These are phyloP conservation scores for Hydroisotoma schaefferi DNA, from an alignment of 2,888 invertebrate genomes.

Conservation along the genomic window DNA sequence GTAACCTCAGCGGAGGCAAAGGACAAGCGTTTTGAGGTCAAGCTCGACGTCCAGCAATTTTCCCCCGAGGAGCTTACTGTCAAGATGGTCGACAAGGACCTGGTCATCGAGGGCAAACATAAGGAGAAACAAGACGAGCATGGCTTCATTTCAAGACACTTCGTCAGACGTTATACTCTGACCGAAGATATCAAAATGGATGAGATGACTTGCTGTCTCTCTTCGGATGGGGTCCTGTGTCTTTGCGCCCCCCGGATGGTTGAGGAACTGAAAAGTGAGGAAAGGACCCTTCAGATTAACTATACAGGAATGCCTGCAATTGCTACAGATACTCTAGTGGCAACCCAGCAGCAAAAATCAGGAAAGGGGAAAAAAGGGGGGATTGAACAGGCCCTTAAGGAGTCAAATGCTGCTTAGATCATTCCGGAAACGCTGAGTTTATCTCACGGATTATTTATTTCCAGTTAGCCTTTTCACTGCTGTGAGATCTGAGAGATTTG, in stretches of 20 bases:
- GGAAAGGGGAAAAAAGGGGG: too few relatives aligned
- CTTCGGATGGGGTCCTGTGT: slow-evolving; percentile 28
- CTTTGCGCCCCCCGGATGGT: slow-evolving; percentile 26
- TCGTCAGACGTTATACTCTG: slow-evolving; percentile 68
- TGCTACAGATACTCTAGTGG: neutral
- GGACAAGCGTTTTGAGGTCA: slow-evolving; percentile 56
- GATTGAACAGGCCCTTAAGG: too few relatives aligned
- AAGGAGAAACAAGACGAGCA: slow-evolving; percentile 82
- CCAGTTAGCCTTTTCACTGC: too few relatives aligned
- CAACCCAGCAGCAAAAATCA: too few relatives aligned
- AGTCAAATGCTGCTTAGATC: too few relatives aligned
- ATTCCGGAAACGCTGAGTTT: too few relatives aligned
- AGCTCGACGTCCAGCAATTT: slow-evolving; percentile 72
- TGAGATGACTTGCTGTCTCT: slow-evolving; percentile 62
- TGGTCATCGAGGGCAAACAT: slow-evolving; percentile 72
- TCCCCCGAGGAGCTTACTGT: slow-evolving; percentile 71
- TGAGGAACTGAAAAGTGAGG: slow-evolving; percentile 10
- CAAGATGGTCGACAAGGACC: slow-evolving; percentile 65
- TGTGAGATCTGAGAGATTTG: too few relatives aligned
- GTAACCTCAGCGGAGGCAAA: neutral
- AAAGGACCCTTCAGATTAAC: slow-evolving; percentile 22
- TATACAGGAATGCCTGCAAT: slow-evolving; percentile 25
- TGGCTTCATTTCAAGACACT: slow-evolving; percentile 70
- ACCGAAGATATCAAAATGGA: slow-evolving; percentile 73
- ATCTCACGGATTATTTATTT: too few relatives aligned